Conservation (phyloP, 2,113 vertebrate species). For the Tupaia chinensis region DNA sequence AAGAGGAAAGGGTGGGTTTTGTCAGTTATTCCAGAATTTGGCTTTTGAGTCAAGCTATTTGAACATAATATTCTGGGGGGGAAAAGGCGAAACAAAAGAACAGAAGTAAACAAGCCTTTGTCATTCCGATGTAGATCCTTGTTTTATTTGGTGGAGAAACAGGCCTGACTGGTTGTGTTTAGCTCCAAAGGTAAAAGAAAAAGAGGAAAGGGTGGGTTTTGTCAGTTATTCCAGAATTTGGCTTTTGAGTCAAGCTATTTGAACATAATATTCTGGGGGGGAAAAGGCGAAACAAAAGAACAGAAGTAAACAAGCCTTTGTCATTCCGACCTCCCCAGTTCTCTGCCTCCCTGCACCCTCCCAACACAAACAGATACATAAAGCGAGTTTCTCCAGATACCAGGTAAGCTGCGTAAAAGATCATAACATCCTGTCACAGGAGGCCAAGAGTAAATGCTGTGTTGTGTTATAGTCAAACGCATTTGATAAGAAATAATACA, state of each 20-base stretch:
- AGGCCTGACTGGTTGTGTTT: conserved; percentile 14
- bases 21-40: conserved; percentile 35
- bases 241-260: conserved; percentile 40
- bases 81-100: not conserved
- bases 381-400: conserved; percentile 43
- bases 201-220: not conserved
- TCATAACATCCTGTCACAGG: conserved; percentile 52
- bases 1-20: not conserved
- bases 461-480: conserved; percentile 33
- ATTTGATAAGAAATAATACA: conserved; percentile 72
- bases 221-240: conserved; percentile 35
- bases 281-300: not conserved
- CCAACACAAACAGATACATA: conserved; percentile 37
- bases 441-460: conserved; percentile 27
- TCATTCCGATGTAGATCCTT: conserved; percentile 24
- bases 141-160: not conserved
- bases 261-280: conserved; percentile 20
- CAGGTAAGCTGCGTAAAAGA: conserved; percentile 44
- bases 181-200: conserved; percentile 10
- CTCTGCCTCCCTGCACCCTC: not conserved
- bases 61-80: conserved; percentile 20
- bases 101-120: conserved; percentile 51
- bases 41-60: conserved; percentile 40
- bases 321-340: conserved; percentile 15
- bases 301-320: conserved; percentile 51